Conservation (phyloP, 2,888 invertebrate species). For the Brachynemurus nebulosus region DNA sequence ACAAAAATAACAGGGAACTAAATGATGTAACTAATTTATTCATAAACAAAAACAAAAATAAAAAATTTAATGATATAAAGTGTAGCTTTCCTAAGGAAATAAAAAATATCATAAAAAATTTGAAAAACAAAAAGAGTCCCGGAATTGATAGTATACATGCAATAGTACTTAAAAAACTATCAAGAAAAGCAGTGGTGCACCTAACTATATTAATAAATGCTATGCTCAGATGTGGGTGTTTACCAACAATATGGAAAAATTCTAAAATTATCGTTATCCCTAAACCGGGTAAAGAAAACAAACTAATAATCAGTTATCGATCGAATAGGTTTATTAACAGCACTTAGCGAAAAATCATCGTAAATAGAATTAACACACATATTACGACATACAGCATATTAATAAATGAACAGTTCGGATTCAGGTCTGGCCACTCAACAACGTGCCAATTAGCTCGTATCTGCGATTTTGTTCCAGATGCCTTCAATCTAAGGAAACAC, state of each 20-base stretch:
- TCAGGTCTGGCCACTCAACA: conserved; percentile 21
- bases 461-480: conserved; percentile 17
- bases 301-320: conserved; percentile 14
- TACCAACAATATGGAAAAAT: conserved; percentile 17
- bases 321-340: conserved; percentile 17
- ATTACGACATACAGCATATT: conserved; percentile 14
- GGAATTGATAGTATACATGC: too few relatives aligned
- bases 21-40: too few relatives aligned
- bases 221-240: conserved; percentile 13
- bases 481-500: conserved; percentile 19
- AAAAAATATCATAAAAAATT: too few relatives aligned
- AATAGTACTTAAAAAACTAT: conserved; percentile 20
- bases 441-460: conserved; percentile 22
- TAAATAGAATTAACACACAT: conserved; percentile 15
- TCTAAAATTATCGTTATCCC: conserved; percentile 16
- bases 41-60: too few relatives aligned
- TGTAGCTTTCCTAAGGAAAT: too few relatives aligned
- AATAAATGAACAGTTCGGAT: conserved; percentile 22
- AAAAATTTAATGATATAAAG: too few relatives aligned
- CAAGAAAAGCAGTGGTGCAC: conserved; percentile 15
- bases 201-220: conserved; percentile 15
- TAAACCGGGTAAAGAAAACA: conserved; percentile 17
- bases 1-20: too few relatives aligned
- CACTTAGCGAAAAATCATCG: conserved; percentile 16
- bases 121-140: too few relatives aligned